These are phyloP conservation scores for Arbacia lixula DNA, from an alignment of 53 echinoderm and acorn worm species.

Conservation along the genomic window DNA sequence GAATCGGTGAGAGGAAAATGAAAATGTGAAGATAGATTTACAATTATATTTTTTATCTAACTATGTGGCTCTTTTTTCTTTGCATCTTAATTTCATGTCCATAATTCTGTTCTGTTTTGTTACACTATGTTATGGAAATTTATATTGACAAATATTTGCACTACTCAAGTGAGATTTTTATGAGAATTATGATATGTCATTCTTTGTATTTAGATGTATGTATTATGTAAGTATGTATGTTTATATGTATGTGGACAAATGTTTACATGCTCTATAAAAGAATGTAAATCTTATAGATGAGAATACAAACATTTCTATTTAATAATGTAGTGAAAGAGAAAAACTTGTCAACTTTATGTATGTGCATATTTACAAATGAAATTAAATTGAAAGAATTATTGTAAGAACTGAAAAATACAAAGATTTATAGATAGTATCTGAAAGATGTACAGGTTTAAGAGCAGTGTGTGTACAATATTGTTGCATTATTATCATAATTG, in stretches of 20 bases:
- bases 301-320: conserved; percentile 43
- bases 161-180: neutral
- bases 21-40: too few species aligned
- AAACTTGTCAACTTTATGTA: conserved; percentile 19
- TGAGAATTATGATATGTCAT: conserved; percentile 1
- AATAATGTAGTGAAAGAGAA: conserved; percentile 13
- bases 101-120: too few species aligned
- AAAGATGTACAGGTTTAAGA: conserved; percentile 32
- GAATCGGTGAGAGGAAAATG: too few species aligned
- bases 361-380: conserved; percentile 32
- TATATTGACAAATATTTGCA: conserved; percentile 16
- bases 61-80: too few species aligned
- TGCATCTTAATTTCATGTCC: too few species aligned
- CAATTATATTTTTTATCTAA: too few species aligned
- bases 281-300: conserved; percentile 54
- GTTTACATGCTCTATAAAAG: conserved; percentile 46
- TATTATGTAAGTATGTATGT: conserved; percentile 36
- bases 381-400: conserved; percentile 38
- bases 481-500: conserved; percentile 41
- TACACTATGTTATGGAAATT: too few species aligned
- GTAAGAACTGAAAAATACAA: conserved; percentile 26
- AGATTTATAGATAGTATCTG: conserved; percentile 49
- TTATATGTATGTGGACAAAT: conserved; percentile 11
- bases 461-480: conserved; percentile 58
- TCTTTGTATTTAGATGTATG: too few species aligned